phyloP scores from a whole-genome alignment of 2,888 invertebrate genomes.

The Ochlodes sylvanus region DNA sequence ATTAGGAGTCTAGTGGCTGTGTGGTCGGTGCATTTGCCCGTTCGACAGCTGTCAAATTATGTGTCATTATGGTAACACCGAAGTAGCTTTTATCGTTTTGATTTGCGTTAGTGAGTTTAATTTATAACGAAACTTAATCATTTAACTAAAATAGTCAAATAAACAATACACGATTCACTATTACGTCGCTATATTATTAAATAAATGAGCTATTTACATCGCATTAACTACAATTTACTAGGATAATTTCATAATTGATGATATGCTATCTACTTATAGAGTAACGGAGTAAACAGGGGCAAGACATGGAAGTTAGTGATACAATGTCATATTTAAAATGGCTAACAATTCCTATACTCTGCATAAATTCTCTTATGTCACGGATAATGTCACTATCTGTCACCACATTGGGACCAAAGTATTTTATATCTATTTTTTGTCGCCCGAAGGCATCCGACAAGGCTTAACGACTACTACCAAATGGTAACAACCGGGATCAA shows the following conservation, averaged over 20 bases:
- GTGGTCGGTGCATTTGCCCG: too few species aligned
- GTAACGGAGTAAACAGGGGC: slow-evolving; percentile 5
- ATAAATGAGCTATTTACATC: slow-evolving; percentile 44
- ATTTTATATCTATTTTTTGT: too few species aligned
- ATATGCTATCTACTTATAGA: slow-evolving; percentile 43
- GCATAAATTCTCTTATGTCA: background rate
- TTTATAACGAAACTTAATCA: background rate
- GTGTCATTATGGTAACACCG: too few species aligned
- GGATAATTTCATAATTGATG: slow-evolving; percentile 49
- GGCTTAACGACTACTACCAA: too few species aligned
- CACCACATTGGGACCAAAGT: too few species aligned
- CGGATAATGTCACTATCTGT: background rate
- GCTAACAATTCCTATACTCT: background rate
- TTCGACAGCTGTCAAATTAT: too few species aligned
- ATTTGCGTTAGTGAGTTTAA: background rate
- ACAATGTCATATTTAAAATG: background rate
- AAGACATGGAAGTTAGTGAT: background rate
- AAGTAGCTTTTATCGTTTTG: too few species aligned
- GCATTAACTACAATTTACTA: slow-evolving; percentile 47
- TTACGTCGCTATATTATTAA: slow-evolving; percentile 40
- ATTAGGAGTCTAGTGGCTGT: too few species aligned
- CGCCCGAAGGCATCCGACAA: too few species aligned
- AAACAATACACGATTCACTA: background rate
- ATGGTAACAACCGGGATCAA: too few species aligned
- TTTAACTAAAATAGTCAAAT: too few species aligned